Evolutionary conservation across 2,888 invertebrate species (phyloP), one percentile per base, ranked within the genome.

Genomic region (Pristionchus mayeri): DNA sequence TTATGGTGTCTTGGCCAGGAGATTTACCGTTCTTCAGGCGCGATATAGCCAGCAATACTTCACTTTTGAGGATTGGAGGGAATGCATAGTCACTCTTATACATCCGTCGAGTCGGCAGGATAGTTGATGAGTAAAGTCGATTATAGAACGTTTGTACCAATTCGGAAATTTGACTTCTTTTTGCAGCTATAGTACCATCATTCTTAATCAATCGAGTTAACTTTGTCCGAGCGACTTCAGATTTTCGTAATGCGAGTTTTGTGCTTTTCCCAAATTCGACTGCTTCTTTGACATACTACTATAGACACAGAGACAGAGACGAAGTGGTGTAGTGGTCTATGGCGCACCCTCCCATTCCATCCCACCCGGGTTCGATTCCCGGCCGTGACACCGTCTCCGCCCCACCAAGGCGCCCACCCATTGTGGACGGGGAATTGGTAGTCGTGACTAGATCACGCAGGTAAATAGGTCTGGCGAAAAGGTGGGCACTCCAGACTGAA

Each of bases 41-140:
- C 16, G 1, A 6, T n/a, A 67, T 30, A 37, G 84, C 71, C 2
- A 3, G 4, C 7, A 11, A 3, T 3, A 34, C 50, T 50, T 50
- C 84, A 40, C 34, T 34, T 18, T 48, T n/a, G 21, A 71, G 84
- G 30, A 84, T 30, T n/a, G 34, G 71, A 6, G 52, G 75, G 11
- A 44, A 44, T 2, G n/a, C 2, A 21, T 75, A 27, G 92, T 2
- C 16, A 16, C 34, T 63, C 2, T 3, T 34, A 34, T 63, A 63
- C 7, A 11, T 13, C 4, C 3, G 3, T 34, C 63, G 27, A 13
- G 1, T 34, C 13, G 75, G 44, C 2, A 2, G 40, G 2, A 44
- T 3, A 16, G 75, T 75, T 7, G 44, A n/a, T 40, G 75, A 4
- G 30, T 44, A 75, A 24, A 75, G 44, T 7, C 21, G 3, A 44